These are phyloP conservation scores for Anolis carolinensis DNA, from an alignment of 2,113 vertebrate species.

Conservation along the genomic window DNA sequence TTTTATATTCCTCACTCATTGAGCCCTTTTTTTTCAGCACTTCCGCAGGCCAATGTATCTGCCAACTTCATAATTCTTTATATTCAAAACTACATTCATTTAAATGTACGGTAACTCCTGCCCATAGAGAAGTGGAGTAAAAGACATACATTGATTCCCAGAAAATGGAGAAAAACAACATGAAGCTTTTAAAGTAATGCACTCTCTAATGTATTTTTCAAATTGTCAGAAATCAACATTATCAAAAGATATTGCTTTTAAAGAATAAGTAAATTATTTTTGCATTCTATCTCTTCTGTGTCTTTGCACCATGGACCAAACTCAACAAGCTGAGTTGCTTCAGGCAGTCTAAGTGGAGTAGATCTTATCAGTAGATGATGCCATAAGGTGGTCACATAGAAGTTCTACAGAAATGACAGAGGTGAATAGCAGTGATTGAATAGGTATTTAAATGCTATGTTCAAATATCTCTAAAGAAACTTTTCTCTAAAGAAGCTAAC, in stretches of 20 bases:
- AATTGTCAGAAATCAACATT: not conserved
- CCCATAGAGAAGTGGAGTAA: not conserved
- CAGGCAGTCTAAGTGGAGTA: conserved; percentile 24
- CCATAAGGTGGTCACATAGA: not conserved
- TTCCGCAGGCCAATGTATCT: no score
- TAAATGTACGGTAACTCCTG: not conserved
- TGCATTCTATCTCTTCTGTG: not conserved
- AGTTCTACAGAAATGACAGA: fast-evolving
- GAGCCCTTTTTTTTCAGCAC: no score
- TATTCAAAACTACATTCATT: not conserved
- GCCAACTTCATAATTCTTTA: not conserved
- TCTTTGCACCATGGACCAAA: not conserved
- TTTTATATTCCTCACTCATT: no score
- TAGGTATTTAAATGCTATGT: not conserved
- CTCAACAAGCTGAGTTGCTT: not conserved
- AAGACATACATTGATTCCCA: not conserved
- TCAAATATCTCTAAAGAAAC: no score
- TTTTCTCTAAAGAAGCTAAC: not conserved
- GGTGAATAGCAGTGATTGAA: not conserved
- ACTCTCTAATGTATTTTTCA: not conserved
- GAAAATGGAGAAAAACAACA: not conserved
- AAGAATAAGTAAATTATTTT: not conserved
- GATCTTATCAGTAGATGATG: conserved; percentile 16
- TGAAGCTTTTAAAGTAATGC: not conserved
- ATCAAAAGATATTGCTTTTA: conserved; percentile 5